A percentile compares a stretch with the other conserved stretches of the same genome.
Evolutionary conservation across 2,888 invertebrate genomes (phyloP).

Genomic region (Agrotis segetum): DNA sequence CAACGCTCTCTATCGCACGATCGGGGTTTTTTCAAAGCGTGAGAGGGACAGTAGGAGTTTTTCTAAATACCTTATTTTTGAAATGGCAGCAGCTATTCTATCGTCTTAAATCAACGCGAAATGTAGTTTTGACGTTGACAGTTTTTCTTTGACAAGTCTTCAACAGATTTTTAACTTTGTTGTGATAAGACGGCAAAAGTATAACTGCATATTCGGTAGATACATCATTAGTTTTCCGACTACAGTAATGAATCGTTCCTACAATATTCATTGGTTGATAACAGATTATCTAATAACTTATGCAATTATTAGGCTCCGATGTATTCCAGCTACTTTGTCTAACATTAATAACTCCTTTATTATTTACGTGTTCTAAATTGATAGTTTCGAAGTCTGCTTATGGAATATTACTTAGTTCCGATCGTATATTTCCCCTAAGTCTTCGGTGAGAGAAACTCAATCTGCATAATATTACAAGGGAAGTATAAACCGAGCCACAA

Average conservation of each 20-base stretch:
- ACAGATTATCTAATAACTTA: slow-evolving; percentile 31
- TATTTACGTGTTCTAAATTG: slow-evolving; percentile 4
- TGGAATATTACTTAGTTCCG: not conserved
- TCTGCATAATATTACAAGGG: not conserved
- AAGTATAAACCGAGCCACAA: no score
- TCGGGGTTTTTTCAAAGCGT: no score
- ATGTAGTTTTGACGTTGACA: no score
- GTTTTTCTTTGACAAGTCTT: no score
- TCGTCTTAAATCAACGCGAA: no score
- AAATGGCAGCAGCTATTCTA: no score
- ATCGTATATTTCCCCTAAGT: not conserved
- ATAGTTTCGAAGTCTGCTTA: not conserved
- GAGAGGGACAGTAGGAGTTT: no score
- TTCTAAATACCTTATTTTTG: no score
- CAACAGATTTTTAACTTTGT: no score
- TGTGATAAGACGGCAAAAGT: no score
- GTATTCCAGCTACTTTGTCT: slow-evolving; percentile 4
- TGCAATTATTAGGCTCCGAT: slow-evolving; percentile 19
- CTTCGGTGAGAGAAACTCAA: not conserved
- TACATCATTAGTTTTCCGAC: not conserved
- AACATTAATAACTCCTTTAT: slow-evolving; percentile 6
- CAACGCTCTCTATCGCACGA: no score
- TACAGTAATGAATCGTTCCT: not conserved
- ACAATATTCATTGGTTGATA: slow-evolving; percentile 20
- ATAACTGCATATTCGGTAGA: not conserved